Conservation (phyloP, 2,113 vertebrate genomes). For the Egretta garzetta region DNA sequence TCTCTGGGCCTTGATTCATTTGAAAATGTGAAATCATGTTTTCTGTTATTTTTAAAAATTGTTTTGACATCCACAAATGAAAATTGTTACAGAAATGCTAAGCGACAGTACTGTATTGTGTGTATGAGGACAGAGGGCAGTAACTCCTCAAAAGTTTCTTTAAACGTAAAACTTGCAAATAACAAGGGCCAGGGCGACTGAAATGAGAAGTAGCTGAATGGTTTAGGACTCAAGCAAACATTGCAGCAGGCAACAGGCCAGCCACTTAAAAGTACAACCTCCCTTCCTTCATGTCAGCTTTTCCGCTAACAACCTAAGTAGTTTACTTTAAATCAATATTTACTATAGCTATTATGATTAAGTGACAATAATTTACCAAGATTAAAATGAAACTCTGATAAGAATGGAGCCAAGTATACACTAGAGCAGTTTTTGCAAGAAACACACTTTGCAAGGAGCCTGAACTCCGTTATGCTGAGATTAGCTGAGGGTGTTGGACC, state of each 20-base stretch:
- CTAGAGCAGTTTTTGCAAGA: background rate
- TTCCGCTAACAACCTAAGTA: background rate
- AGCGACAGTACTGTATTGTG: background rate
- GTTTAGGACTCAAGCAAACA: background rate
- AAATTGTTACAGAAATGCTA: background rate
- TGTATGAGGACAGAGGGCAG: background rate
- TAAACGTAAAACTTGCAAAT: background rate
- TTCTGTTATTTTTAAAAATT: background rate
- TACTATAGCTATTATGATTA: slow-evolving; percentile 32
- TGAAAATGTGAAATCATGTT: background rate
- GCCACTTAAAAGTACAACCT: background rate
- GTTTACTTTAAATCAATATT: slow-evolving; percentile 29
- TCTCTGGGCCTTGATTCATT: background rate
- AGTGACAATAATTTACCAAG: slow-evolving; percentile 4
- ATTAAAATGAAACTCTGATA: slow-evolving; percentile 6
- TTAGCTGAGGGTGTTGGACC: background rate
- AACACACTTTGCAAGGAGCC: background rate
- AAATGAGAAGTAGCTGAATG: background rate
- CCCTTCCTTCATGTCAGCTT: slow-evolving; percentile 4
- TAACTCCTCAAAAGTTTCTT: background rate
- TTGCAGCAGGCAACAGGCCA: slow-evolving; percentile 1
- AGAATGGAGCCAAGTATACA: background rate
- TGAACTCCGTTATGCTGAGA: background rate
- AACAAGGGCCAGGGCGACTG: background rate
- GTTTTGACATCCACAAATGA: background rate